Evolutionary conservation across 2,888 invertebrate species (phyloP).

Genomic region (Platypus cylindrus): DNA sequence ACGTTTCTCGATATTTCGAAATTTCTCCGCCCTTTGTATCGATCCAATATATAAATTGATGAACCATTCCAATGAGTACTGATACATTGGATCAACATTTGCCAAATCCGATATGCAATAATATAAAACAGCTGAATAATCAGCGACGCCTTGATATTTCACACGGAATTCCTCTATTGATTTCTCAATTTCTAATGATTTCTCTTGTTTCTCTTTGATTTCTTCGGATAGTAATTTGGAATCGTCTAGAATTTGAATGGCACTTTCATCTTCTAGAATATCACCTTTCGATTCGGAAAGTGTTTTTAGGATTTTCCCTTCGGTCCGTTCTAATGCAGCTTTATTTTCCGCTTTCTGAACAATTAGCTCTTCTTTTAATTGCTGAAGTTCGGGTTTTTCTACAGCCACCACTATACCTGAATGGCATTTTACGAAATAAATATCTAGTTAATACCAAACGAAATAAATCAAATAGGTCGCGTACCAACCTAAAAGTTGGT

Average conservation of each 20-base stretch:
- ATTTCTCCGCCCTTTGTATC: constrained; percentile 61
- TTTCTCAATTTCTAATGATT: constrained; percentile 61
- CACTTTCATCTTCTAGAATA: constrained; percentile 82
- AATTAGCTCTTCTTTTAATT: constrained; percentile 65
- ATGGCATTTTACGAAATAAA: not conserved
- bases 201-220: constrained; percentile 70
- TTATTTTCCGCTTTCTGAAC: constrained; percentile 69
- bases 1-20: constrained; percentile 56
- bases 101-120: constrained; percentile 74
- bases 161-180: constrained; percentile 64
- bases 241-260: constrained; percentile 76
- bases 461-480: not conserved
- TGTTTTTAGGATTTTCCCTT: constrained; percentile 78
- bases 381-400: constrained; percentile 72
- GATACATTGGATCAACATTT: constrained; percentile 81
- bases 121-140: constrained; percentile 67
- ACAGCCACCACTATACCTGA: constrained; percentile 70
- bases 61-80: constrained; percentile 78
- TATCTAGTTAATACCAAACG: not conserved
- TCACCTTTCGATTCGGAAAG: constrained; percentile 73
- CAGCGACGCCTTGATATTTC: constrained; percentile 65
- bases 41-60: constrained; percentile 67
- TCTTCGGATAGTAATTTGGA: constrained; percentile 72
- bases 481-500: constrained; percentile 61
- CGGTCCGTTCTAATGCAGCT: constrained; percentile 68